Percentiles rank a stretch among this genome's conserved stretches.
Conservation (phyloP, 35 echinoderm and acorn worm genomes). For the Hemicentrotus pulcherrimus region DNA sequence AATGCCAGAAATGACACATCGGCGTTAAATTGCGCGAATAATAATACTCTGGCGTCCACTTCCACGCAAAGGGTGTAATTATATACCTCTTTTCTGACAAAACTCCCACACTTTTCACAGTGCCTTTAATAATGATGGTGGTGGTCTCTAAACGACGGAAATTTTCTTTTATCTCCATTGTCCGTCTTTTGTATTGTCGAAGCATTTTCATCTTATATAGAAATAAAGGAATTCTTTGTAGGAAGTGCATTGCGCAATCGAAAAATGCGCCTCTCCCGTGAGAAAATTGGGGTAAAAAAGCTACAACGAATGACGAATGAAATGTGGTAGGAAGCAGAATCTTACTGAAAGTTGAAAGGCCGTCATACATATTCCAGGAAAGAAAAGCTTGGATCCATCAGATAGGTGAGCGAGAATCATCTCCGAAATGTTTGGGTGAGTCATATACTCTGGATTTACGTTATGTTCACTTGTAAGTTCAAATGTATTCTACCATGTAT, state of each 20-base stretch:
- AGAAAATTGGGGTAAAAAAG: not conserved
- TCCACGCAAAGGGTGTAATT: not conserved
- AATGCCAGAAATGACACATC: constrained; percentile 30
- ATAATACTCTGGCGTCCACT: constrained; percentile 11
- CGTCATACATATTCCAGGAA: not conserved
- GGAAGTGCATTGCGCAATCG: not conserved
- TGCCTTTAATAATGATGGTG: constrained; percentile 12
- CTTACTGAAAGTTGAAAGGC: not conserved
- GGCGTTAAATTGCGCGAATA: constrained; percentile 30
- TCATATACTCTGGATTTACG: not conserved
- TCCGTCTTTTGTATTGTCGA: not conserved
- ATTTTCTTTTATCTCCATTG: not conserved
- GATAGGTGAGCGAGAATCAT: not conserved
- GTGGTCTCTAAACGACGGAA: not conserved
- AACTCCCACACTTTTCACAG: not conserved
- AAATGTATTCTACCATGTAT: too few species aligned
- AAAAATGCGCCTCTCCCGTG: not conserved
- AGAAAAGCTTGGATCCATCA: not conserved
- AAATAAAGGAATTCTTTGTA: not conserved
- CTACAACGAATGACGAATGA: too few species aligned
- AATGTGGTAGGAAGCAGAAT: not conserved
- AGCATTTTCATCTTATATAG: not conserved
- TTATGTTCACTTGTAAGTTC: not conserved
- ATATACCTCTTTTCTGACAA: not conserved
- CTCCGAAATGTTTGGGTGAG: not conserved